Evolutionary conservation across 2,113 vertebrate genomes (phyloP).

Genomic region (Channa argus): DNA sequence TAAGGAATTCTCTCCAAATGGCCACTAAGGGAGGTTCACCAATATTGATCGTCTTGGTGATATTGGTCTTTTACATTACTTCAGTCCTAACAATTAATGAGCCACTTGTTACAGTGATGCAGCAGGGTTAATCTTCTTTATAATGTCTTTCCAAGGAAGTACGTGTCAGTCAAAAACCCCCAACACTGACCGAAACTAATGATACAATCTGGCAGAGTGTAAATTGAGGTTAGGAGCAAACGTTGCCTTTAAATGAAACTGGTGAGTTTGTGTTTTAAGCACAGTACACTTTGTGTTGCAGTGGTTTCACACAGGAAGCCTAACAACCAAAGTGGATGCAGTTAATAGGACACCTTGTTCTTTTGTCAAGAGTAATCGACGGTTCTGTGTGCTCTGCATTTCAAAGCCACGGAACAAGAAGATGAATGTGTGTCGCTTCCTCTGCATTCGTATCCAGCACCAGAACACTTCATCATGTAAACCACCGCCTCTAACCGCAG

Average conservation of each 20-base stretch:
- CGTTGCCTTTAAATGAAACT: no score
- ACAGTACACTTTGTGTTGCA: no score
- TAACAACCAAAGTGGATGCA: not conserved
- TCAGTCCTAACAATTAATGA: no score
- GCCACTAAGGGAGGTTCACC: no score
- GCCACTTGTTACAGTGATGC: no score
- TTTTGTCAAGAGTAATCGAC: no score
- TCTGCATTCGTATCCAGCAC: not conserved
- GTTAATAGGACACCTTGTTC: not conserved
- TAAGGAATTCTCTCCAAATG: not conserved
- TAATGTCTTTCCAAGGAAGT: no score
- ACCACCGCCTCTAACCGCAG: no score
- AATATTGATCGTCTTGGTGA: no score
- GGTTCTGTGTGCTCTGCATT: not conserved
- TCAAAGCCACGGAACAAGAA: not conserved
- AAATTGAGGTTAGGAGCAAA: not conserved
- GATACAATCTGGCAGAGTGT: conserved; percentile 8
- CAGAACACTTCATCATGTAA: not conserved
- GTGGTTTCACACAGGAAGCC: not conserved
- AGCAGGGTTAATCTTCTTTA: no score
- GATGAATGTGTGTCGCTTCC: not conserved
- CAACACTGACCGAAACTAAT: not conserved
- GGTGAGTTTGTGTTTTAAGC: no score
- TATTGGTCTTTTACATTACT: no score
- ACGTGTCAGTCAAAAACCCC: not conserved